A percentile compares a stretch with the other conserved stretches of the same genome.
Conservation (phyloP, 2,888 invertebrate genomes). For the Caradrina clavipalpis region DNA sequence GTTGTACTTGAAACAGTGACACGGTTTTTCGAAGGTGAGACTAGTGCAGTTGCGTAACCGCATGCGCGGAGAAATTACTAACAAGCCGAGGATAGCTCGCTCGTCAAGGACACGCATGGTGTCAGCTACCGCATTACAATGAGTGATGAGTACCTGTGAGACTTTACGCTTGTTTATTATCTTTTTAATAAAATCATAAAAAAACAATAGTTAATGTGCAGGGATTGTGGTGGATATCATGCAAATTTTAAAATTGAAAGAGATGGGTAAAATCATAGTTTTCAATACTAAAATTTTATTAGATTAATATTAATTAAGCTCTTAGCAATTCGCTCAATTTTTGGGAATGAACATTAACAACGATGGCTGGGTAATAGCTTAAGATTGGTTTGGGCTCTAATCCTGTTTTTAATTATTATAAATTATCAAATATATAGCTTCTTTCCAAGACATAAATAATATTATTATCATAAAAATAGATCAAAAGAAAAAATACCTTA, state of each 20-base stretch:
- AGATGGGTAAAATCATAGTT: no score
- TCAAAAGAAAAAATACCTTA: conserved; percentile 78
- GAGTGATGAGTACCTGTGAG: conserved; percentile 51
- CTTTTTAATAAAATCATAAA: conserved; percentile 8
- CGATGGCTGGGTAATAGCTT: neutral
- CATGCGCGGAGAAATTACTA: conserved; percentile 85
- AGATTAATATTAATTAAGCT: no score
- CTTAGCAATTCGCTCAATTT: neutral
- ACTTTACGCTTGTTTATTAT: neutral
- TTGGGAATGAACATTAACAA: neutral
- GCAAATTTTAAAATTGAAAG: no score
- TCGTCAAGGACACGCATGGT: conserved; percentile 81
- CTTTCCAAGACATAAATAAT: neutral
- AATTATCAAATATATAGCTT: conserved; percentile 1
- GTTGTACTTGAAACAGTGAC: conserved; percentile 89
- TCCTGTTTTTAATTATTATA: no score
- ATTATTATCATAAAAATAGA: no score
- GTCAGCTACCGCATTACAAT: conserved; percentile 78
- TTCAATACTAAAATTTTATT: no score
- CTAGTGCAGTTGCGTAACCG: conserved; percentile 83
- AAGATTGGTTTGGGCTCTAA: neutral
- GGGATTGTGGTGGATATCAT: neutral
- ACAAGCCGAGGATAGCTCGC: conserved; percentile 79
- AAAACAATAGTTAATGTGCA: neutral
- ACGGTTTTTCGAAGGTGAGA: conserved; percentile 83